Conservation (phyloP, 2,797 vertebrate species). For the Enoplosus armatus region DNA sequence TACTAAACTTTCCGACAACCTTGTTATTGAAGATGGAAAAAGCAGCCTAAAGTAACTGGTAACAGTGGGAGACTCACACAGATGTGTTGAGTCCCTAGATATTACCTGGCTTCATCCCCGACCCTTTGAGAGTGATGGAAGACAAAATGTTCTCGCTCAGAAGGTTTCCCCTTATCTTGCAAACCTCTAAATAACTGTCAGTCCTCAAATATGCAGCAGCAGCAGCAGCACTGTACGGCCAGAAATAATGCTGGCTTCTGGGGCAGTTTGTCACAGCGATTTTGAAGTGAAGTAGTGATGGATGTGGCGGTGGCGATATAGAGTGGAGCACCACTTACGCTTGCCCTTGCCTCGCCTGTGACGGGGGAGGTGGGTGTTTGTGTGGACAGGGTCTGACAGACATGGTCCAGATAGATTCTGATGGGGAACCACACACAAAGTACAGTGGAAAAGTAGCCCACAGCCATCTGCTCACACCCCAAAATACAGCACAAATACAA, state of each 20-base stretch:
- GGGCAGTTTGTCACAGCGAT: conserved; percentile 77
- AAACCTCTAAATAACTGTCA: conserved; percentile 56
- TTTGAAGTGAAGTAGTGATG: conserved; percentile 70
- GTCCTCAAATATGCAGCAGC: conserved; percentile 63
- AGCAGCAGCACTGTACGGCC: conserved; percentile 42
- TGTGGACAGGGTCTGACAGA: conserved; percentile 29
- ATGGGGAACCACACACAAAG: conserved; percentile 20
- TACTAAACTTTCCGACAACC: conserved; percentile 5
- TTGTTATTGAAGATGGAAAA: conserved; percentile 7
- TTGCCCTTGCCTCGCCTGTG: conserved; percentile 71
- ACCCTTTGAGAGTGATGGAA: conserved; percentile 33
- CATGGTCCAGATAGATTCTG: conserved; percentile 41
- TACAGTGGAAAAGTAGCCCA: conserved; percentile 20
- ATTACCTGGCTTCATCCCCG: conserved; percentile 25
- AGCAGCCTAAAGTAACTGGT: background rate
- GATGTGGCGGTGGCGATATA: conserved; percentile 59
- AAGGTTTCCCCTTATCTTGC: conserved; percentile 61
- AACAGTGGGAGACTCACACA: conserved; percentile 20
- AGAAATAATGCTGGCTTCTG: conserved; percentile 74
- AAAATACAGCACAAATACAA: conserved; percentile 30
- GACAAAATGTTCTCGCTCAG: conserved; percentile 46
- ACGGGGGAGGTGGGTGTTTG: conserved; percentile 47
- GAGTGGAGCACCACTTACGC: conserved; percentile 64
- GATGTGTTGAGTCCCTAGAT: background rate
- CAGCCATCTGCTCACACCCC: conserved; percentile 21